Base-by-base conservation (phyloP, 2,888 invertebrate species). In the Drosophila pseudotakahashii region DNA sequence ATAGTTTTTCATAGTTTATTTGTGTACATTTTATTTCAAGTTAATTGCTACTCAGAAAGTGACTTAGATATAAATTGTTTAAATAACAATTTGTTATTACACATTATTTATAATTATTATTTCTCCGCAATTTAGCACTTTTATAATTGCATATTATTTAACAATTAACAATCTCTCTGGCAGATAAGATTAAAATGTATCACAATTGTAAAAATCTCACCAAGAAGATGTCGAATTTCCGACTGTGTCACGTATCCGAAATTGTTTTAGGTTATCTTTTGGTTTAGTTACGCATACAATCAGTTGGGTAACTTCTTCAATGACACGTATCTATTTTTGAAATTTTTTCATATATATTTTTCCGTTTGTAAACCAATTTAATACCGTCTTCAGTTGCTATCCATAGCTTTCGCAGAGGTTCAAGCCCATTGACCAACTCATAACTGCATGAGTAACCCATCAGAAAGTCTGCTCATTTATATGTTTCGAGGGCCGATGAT, bases 361-460 rank as follows among this genome's bases (percentile, higher is more conserved):
- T n/a, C 2, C 4, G 5, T 13, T 44, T 13, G 4, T 13, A 11
- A n/a, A 1, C 16, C 67, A 14, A 39, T 9, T 45, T 16, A n/a
- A 30, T 36, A 45, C 32, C 47, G 47, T 11, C 11, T 47, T 47
- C 32, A 11, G 14, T 47, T 47, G 30, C 11, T 47, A 30, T 32
- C 30, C 5, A 30, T 11, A 32, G 30, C 47, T 32, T 47, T 47
- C 30, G 47, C 47, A 47, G 47, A 32, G 47, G 47, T 32, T 39
- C 32, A 32, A 32, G 7, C 7, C 34, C 45, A 68, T 68, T 68
- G 66, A 66, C 66, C 66, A 66, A 55, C 55, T 66, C 57, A 47
- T 26, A 66, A 47, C 32, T 39, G 62, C 37, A 37, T 47, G 47
- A 39, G 39, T 34, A 39, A 64, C 13, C 36, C 57, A 10, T 57